Evolutionary conservation across 2,888 invertebrate genomes (phyloP).

Genomic region (Scaptomyza flava): DNA sequence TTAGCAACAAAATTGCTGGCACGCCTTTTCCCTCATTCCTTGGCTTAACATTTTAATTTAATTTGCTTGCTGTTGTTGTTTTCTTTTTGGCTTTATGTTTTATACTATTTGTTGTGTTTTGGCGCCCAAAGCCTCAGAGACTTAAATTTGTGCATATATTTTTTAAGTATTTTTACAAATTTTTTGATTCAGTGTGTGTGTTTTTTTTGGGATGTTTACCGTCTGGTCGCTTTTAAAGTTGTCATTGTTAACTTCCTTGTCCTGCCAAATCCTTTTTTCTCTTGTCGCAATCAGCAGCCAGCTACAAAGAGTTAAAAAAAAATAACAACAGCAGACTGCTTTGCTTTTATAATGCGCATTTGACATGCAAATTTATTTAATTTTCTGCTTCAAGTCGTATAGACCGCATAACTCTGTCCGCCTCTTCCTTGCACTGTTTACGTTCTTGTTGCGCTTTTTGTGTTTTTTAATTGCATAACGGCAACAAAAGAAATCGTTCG

Average conservation of each 20-base stretch:
- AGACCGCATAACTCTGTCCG: conserved; percentile 1
- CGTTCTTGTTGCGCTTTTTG: conserved; percentile 65
- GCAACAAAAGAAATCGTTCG: conserved; percentile 44
- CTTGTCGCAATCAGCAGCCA: conserved; percentile 62
- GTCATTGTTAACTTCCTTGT: conserved; percentile 22
- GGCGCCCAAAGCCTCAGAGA: conserved; percentile 46
- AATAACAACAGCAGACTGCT: conserved; percentile 12
- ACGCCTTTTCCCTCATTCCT: conserved; percentile 4
- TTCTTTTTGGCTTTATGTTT: conserved; percentile 9
- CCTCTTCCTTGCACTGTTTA: not conserved
- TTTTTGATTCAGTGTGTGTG: conserved; percentile 23
- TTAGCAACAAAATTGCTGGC: conserved; percentile 71
- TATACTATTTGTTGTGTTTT: not conserved
- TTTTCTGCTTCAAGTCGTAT: conserved; percentile 71
- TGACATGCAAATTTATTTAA: conserved; percentile 78
- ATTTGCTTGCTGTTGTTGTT: conserved; percentile 52
- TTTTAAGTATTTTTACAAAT: conserved; percentile 20
- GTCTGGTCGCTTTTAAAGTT: conserved; percentile 17
- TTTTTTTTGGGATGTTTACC: conserved; percentile 5
- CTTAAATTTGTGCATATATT: conserved; percentile 28
- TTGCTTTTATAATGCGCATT: conserved; percentile 72
- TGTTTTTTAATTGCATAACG: conserved; percentile 53
- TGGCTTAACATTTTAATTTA: conserved; percentile 66
- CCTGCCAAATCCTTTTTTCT: conserved; percentile 65
- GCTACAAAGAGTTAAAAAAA: conserved; percentile 10